Percentiles rank a stretch among this genome's conserved stretches.
These are phyloP conservation scores for Pyralis farinalis DNA, from an alignment of 2,888 invertebrate genomes.

Conservation along the genomic window DNA sequence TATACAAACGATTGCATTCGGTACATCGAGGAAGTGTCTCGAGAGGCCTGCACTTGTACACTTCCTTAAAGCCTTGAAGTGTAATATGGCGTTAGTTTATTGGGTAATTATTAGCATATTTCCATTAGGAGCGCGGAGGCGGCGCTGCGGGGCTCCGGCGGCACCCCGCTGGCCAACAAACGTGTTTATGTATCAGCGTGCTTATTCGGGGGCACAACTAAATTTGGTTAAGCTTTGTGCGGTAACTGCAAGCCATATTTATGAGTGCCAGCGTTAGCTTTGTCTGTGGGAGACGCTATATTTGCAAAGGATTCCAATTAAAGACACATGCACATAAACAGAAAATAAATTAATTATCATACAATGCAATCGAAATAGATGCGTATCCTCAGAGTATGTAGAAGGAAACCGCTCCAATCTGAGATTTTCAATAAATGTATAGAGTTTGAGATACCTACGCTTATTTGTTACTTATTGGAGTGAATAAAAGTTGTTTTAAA, in stretches of 20 bases:
- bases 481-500: no score
- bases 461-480: no score
- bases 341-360: no score
- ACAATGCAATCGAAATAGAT: no score
- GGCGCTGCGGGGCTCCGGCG: neutral
- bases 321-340: no score
- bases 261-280: neutral
- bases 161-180: neutral
- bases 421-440: no score
- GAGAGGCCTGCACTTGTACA: neutral
- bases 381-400: no score
- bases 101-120: constrained; percentile 1
- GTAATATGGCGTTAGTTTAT: neutral
- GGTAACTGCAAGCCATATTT: neutral
- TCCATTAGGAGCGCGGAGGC: neutral
- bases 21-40: no score
- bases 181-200: neutral
- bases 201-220: neutral
- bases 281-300: neutral
- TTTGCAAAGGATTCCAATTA: no score
- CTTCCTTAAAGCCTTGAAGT: neutral
- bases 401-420: no score
- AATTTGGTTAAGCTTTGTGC: neutral
- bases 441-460: no score
- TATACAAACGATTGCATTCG: no score